Evolutionary conservation across 2,113 vertebrate species (phyloP), one percentile per base, ranked within the genome.

Genomic region (Mastomys natalensis): DNA sequence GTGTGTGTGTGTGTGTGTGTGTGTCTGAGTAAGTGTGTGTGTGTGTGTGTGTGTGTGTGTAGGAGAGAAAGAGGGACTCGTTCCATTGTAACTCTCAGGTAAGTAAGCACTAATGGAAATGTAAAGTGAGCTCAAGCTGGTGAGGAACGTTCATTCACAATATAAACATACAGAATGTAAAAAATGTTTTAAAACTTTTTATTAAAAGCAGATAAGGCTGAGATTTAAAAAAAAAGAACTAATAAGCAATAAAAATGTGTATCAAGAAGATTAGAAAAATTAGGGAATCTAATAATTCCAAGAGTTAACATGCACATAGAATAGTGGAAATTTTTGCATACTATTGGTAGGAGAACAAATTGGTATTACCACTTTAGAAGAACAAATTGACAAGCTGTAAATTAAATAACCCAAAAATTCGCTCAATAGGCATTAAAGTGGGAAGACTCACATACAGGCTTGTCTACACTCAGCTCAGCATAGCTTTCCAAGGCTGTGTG

Each of bases 271-370:
- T 45, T 26, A 31, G 17, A 90, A 87, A 87, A 88, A 77, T 48
- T 82, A 58, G 80, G 77, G 51, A 95, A 95, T 60, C 8, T 90
- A n/a, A 45, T 40, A 81, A 82, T 81, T 81, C 31, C 64, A 90
- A 76, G 77, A 94, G 68, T 51, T 90, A 17, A 0, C 29, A 96
- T 93, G 37, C 6, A 29, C 37, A 34, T 81, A 22, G 34, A 95
- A 70, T 3, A 87, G 13, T 51, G 62, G 60, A 62, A 90, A 55
- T 0, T 70, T 72, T 62, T 87, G 80, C 40, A 43, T 5, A 76
- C 43, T 64, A 21, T 55, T 64, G 80, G 5, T 16, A 1, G 45
- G 22, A 86, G 55, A 40, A 43, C 70, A 72, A 64, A 80, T 24
- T 37, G 19, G 29, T 31, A 51, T 10, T 37, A 60, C 26, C 34